Base-by-base conservation (phyloP, 2,113 vertebrate genomes). In the Rhagologus leucostigma region DNA sequence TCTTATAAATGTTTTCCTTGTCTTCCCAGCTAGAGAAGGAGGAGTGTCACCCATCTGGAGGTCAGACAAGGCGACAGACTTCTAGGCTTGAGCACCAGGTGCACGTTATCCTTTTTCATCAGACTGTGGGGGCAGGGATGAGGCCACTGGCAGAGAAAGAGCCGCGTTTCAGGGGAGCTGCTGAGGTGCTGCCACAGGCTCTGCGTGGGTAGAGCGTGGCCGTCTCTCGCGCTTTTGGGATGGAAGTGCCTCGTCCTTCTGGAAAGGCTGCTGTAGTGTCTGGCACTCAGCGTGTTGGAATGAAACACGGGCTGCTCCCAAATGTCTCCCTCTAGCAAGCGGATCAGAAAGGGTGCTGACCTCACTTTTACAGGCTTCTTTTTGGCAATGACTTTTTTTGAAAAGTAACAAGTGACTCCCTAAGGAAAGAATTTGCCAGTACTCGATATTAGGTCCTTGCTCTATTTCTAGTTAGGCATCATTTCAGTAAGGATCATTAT, bases 141-240 rank as follows among this genome's bases (percentile, higher is more conserved):
- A 15, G 35, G 41, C 30, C 32, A 22, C 8, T 1, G 7, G 47
- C 27, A n/a, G 52, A n/a, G 64, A 33, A 89, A 62, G 63, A 6
- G 0, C 23, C 0, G 3, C 1, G 1, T 75, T 63, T 47, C 18
- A 4, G 33, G 62, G 52, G 22, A 77, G 29, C 22, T 65, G 52
- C n/a, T 0, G 1, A 50, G 47, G 50, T 3, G 9, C 71, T 12
- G 44, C 53, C 47, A 10, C 46, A 35, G 76, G 47, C 10, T 0
- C 82, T 21, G 39, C 16, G 81, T 79, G 69, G 60, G 87, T 33
- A 71, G 69, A 78, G 27, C 0, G 2, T 0, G 1, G 8, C 56
- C 0, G 0, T 29, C 29, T 80, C 57, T 60, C 2, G 0, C 0
- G 0, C 7, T 60, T 52, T 60, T 26, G 14, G 74, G 15, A 16